Base-by-base conservation (phyloP, 2,888 invertebrate species). In the Scelioninae gen. 2 region DNA sequence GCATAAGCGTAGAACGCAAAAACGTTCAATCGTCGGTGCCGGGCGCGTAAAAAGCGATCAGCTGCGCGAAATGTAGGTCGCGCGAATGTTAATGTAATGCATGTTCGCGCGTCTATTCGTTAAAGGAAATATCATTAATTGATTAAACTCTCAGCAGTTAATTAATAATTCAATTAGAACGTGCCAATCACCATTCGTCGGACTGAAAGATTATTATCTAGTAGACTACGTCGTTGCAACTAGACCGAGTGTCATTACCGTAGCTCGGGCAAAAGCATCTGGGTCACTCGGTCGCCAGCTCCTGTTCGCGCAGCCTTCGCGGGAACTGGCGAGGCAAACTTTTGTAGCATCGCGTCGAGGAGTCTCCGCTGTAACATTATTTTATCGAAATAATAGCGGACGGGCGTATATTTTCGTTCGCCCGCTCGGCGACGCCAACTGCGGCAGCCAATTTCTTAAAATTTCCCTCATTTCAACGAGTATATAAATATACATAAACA, bases 251-350 rank as follows among this genome's bases (percentile, higher is more conserved):
- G 48, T 55, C 67, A 71, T 71, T 71, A 67, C 61, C 48, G 63
- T 57, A 28, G 52, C 73, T 65, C 64, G 60, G 46, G 73, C 69
- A 64, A 65, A 73, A 50, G 69, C 74, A 74, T 74, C 65, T 74
- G 45, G 74, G 74, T 74, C 74, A 74, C 70, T 74, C 74, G 74
- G 74, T 74, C 74, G 70, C 68, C 68, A 73, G 73, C 65, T 70
- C 65, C 65, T 53, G 53, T 64, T 65, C 60, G 70, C 39, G 53
- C 46, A 68, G 61, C 69, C 70, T 61, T 69, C 68, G 73, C 73
- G 69, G 53, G 58, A 69, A 57, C 57, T 46, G 58, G 46, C 55
- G 73, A 63, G 63, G 65, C 70, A 61, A 65, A 74, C 69, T 74
- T 73, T 64, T 65, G 70, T 60, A 52, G 64, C 43, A 69, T 65